Base-by-base conservation (phyloP, 2,797 vertebrate genomes). In the Rhodeus uyekii region DNA sequence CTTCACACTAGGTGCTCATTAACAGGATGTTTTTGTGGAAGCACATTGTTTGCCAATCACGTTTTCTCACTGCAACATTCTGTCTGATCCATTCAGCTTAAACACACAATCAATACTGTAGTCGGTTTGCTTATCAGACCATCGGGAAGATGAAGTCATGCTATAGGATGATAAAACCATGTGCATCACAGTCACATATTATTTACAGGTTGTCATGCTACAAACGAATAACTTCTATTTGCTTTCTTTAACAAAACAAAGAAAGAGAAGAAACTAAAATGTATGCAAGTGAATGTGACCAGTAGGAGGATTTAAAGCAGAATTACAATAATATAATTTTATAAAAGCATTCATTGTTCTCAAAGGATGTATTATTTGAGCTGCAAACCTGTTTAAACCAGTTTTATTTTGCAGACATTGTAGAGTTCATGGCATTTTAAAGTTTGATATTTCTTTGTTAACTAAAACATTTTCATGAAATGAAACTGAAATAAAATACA, bases 11-110 rank as follows among this genome's bases (percentile, higher is more conserved):
- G 53, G 16, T 44, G 32, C 8, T 36, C 80, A 80, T 80, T 80
- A 80, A 73, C 78, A 73, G 78, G 78, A 80, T 80, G 78, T 73
- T 80, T 80, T 60, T 64, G 76, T 67, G 61, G 34, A 82, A 82
- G 74, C 60, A 58, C 34, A 55, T 13, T 82, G 73, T 72, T 80
- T 80, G 53, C 53, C 55, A 61, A 36, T 72, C 68, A 5, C 13
- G 32, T 63, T 72, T 60, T 9, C 32, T 80, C 29, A 63, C 22
- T 63, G 78, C 50, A 72, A 46, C 60, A 34, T 69, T 69, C 13
- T 4, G 67, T 61, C 68, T 73, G 78, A 63, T 80, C 32, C 32
- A 46, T 61, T 73, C 78, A 61, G 78, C 13, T 36, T 8, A 63
- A 19, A 36, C 19, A 18, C 39, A 63, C 42, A 38, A 73, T 80